phyloP scores from a whole-genome alignment of 2,113 vertebrate genomes.

The Formicarius rufipectus region DNA sequence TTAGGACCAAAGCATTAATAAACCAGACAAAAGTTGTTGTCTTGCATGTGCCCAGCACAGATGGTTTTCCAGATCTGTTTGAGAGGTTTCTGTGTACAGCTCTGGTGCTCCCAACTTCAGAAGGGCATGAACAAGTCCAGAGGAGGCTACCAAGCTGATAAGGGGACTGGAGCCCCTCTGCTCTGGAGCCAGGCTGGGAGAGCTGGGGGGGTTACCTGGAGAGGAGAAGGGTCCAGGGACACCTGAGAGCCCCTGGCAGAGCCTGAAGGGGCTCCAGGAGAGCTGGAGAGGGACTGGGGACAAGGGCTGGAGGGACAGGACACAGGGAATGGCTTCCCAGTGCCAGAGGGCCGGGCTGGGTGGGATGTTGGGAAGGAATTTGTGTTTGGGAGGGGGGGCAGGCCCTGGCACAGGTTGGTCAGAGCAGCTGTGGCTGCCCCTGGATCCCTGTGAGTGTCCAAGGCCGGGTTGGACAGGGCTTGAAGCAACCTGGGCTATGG shows the following conservation, averaged over 20 bases:
- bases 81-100: rapidly evolving
- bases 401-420: no score
- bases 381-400: no score
- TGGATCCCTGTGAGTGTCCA: no score
- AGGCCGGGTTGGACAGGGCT: no score
- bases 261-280: not conserved
- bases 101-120: not conserved
- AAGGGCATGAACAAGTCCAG: not conserved
- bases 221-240: not conserved
- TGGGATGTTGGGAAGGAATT: no score
- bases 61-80: not conserved
- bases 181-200: not conserved
- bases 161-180: not conserved
- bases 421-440: not conserved
- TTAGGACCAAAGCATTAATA: no score
- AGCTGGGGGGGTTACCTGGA: not conserved
- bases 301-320: not conserved
- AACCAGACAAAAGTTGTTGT: rapidly evolving
- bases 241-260: not conserved
- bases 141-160: not conserved
- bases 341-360: not conserved
- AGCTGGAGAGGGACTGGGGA: not conserved
- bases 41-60: rapidly evolving
- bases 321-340: not conserved
- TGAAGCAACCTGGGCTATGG: no score